Percentiles rank a stretch among this genome's conserved stretches.
Evolutionary conservation across 2,797 vertebrate genomes (phyloP).

Genomic region (Tapera naevia): DNA sequence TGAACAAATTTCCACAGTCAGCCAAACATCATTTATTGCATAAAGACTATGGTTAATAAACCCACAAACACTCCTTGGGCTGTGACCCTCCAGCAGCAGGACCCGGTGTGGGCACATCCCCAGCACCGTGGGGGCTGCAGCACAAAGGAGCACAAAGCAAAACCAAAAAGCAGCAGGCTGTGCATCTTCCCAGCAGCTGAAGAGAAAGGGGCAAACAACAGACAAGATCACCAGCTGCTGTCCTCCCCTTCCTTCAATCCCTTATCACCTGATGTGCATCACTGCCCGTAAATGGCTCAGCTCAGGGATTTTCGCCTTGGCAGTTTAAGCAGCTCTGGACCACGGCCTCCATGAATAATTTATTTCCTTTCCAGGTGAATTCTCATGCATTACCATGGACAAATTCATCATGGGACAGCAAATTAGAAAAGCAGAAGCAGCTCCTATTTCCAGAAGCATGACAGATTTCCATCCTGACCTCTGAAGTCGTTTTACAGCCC

Average conservation of each 20-base stretch:
- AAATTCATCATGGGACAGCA: neutral
- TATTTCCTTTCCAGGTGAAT: neutral
- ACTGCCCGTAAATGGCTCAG: neutral
- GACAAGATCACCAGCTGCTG: neutral
- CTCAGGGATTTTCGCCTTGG: neutral
- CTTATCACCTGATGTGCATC: neutral
- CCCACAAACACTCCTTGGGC: neutral
- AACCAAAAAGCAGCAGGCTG: neutral
- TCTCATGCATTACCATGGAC: neutral
- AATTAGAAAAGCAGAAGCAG: neutral
- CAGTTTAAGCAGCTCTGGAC: neutral
- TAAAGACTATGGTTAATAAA: neutral
- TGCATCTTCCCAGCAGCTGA: neutral
- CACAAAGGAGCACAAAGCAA: neutral
- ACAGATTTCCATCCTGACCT: neutral
- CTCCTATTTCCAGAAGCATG: neutral
- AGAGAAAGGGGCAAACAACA: neutral
- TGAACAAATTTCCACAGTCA: neutral
- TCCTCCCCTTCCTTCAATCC: neutral
- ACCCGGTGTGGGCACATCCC: neutral
- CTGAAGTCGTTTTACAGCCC: neutral
- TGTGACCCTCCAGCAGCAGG: neutral
- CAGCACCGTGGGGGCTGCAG: neutral
- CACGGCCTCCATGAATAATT: neutral
- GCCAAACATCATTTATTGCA: neutral